phyloP scores from a whole-genome alignment of 1,140 invertebrate genomes.

The Chrysopa pallens region DNA sequence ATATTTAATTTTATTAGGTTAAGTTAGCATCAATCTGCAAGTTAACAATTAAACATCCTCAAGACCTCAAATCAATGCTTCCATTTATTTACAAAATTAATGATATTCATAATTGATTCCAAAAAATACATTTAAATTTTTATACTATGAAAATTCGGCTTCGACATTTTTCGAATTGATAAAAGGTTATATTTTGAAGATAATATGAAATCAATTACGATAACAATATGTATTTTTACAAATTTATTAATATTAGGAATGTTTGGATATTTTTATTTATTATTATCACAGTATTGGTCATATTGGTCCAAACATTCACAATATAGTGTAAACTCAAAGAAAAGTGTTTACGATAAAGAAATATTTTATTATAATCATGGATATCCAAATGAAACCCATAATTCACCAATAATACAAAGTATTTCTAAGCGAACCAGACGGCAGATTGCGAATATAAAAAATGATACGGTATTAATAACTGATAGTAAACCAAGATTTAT shows the following conservation, averaged over 20 bases:
- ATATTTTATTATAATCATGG: conserved; percentile 21
- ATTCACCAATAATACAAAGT: conserved; percentile 1
- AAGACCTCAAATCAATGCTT: no score
- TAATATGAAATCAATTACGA: conserved; percentile 38
- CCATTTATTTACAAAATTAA: no score
- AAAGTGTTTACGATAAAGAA: conserved; percentile 19
- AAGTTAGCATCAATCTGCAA: no score
- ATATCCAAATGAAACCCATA: conserved; percentile 11
- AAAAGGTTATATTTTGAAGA: no score
- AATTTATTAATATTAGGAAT: conserved; percentile 49
- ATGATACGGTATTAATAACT: conserved; percentile 16
- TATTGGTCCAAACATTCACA: conserved; percentile 29
- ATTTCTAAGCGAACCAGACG: conserved; percentile 5
- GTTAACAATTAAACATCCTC: no score
- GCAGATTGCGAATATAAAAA: conserved; percentile 13
- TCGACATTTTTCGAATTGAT: no score
- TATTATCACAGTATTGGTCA: conserved; percentile 52
- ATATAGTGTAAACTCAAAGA: conserved; percentile 19
- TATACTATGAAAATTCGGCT: no score
- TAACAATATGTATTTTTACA: conserved; percentile 50
- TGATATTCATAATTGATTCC: no score
- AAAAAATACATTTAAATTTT: no score
- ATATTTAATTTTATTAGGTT: no score
- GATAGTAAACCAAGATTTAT: conserved; percentile 34
- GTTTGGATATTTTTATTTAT: conserved; percentile 47